These are phyloP conservation scores for Corythornis cristatus DNA, from an alignment of 2,113 vertebrate species.

Conservation along the genomic window DNA sequence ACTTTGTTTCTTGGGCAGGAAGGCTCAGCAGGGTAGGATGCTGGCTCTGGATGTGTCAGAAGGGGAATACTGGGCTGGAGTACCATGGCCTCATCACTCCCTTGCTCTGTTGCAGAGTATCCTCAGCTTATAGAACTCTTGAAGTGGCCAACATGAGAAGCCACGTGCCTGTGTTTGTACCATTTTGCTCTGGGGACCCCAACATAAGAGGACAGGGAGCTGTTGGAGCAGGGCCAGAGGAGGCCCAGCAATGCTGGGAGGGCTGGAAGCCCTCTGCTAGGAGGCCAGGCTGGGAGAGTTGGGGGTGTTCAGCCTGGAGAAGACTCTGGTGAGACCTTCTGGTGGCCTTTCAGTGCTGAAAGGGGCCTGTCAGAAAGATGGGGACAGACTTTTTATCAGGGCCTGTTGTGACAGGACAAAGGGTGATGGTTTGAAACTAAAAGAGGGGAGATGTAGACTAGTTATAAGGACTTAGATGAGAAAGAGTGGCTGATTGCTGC, in stretches of 20 bases:
- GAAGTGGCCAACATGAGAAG: neutral
- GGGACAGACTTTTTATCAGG: too few relatives aligned
- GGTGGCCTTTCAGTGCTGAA: too few relatives aligned
- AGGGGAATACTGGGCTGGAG: neutral
- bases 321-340: neutral
- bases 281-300: neutral
- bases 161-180: rapidly evolving
- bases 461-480: neutral
- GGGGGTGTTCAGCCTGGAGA: neutral
- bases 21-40: neutral
- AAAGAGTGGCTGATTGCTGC: neutral
- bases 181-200: neutral
- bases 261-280: neutral
- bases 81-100: neutral
- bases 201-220: neutral
- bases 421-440: neutral
- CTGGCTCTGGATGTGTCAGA: neutral
- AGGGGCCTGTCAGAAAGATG: too few relatives aligned
- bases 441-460: neutral
- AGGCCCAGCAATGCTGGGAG: neutral
- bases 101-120: neutral
- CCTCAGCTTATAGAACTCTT: neutral
- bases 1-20: neutral
- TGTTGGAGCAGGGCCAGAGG: neutral
- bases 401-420: too few relatives aligned